These are phyloP conservation scores for Agapornis canus DNA, from an alignment of 2,797 vertebrate genomes.

Conservation along the genomic window DNA sequence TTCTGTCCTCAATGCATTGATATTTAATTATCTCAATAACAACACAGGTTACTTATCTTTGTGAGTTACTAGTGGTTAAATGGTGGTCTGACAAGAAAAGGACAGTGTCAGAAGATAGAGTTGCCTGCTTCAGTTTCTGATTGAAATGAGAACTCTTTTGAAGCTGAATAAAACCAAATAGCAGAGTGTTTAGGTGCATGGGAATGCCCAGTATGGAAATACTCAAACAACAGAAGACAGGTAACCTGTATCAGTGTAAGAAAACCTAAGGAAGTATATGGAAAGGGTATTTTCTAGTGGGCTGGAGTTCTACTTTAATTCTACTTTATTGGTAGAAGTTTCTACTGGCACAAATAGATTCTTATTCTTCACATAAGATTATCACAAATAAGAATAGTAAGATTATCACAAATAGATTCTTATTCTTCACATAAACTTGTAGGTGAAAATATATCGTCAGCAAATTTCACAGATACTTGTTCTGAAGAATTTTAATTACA, in stretches of 20 bases:
- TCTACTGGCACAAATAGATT: not conserved
- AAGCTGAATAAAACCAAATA: not conserved
- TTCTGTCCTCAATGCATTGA: not conserved
- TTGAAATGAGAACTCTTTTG: not conserved
- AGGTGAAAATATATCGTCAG: not conserved
- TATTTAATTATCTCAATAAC: not conserved
- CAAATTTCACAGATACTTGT: not conserved
- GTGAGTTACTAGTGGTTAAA: conserved; percentile 19
- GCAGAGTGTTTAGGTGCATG: not conserved
- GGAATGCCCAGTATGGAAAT: not conserved
- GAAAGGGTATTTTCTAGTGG: not conserved
- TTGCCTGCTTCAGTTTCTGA: conserved; percentile 34
- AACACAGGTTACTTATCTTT: not conserved
- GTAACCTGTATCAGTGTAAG: not conserved
- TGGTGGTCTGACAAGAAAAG: conserved; percentile 1
- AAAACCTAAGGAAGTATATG: not conserved
- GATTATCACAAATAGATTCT: not conserved
- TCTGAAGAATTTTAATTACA: not conserved
- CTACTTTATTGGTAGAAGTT: not conserved
- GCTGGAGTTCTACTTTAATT: not conserved
- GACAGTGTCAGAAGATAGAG: conserved; percentile 26
- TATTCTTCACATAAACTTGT: not conserved
- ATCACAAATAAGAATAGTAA: no score
- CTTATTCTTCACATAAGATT: not conserved
- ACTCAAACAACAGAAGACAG: not conserved